Base-by-base conservation (phyloP, 2,888 invertebrate genomes). In the Caenorhabditis sinica region DNA sequence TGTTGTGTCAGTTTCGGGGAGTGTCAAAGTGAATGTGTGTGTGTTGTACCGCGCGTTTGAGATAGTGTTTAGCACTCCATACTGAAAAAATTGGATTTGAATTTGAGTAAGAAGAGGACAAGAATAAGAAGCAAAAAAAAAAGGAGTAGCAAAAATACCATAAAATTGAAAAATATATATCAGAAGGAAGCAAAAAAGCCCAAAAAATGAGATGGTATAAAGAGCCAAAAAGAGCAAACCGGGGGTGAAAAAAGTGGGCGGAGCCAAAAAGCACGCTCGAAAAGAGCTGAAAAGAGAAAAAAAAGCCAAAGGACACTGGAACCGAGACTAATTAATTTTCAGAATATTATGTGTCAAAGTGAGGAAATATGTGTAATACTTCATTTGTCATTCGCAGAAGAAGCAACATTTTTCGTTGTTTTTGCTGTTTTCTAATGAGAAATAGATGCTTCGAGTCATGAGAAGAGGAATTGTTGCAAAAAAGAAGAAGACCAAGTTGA, bases 11-110 rank as follows among this genome's bases (percentile, higher is more conserved):
- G 51, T 51, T n/a, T n/a, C n/a, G n/a, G n/a, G n/a, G n/a, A n/a
- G n/a, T 20, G 51, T 17, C 20, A 60, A 43, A 69, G 36, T 63
- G 69, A 60, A 45, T 76, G 60, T 76, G 60, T n/a, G n/a, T 76
- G 77, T 79, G 79, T 79, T 79, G 79, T 79, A 72, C 79, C 79
- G 79, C 71, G 63, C 20, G 79, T 65, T 79, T 79, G 71, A 79
- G 71, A 43, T 43, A 2, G 40, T 43, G 33, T 79, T 53, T 72
- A 79, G 79, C 71, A 79, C 79, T 79, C 51, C 79, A 79, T 79
- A 79, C 79, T 79, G 76, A 56, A 76, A 75, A 28, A 20, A 30
- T 49, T 11, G 36, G 15, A n/a, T n/a, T n/a, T n/a, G n/a, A n/a
- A n/a, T n/a, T n/a, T n/a, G n/a, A n/a, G n/a, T n/a, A n/a, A n/a